Percentiles rank a stretch among this genome's conserved stretches.
Conservation (phyloP, 2,888 invertebrate species). For the Corbicula japonica region DNA sequence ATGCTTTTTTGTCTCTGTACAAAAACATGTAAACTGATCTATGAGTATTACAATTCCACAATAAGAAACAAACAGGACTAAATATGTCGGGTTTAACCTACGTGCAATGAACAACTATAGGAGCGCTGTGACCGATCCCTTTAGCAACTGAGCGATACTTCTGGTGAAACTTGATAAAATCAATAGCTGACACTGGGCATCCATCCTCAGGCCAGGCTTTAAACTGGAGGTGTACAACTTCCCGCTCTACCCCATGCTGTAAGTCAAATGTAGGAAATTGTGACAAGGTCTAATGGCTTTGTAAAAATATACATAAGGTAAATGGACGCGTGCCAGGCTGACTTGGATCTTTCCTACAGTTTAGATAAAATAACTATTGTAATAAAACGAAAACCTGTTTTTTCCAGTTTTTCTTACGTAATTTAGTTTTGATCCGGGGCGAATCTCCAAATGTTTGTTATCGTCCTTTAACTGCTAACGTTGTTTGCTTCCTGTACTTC, state of each 20-base stretch:
- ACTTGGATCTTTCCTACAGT: no score
- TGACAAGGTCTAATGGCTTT: background rate
- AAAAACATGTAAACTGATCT: background rate
- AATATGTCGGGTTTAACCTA: background rate
- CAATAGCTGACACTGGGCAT: conserved; percentile 24
- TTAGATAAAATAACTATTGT: background rate
- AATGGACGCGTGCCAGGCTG: no score
- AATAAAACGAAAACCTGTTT: background rate
- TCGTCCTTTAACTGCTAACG: no score
- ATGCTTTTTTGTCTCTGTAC: background rate
- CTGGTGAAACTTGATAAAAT: conserved; percentile 32
- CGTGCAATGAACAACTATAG: conserved; percentile 40
- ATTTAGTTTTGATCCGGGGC: background rate
- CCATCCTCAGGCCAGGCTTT: conserved; percentile 31
- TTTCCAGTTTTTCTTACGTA: background rate
- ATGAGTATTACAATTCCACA: background rate
- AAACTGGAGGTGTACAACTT: conserved; percentile 26
- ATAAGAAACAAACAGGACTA: background rate
- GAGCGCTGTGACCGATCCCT: background rate
- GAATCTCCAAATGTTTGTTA: no score
- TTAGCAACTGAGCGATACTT: conserved; percentile 24
- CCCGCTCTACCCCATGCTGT: background rate
- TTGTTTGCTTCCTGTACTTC: no score
- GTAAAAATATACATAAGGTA: background rate
- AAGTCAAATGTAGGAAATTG: background rate